Conservation (phyloP, 2,888 invertebrate genomes). For the Mimumesa dahlbomi region DNA sequence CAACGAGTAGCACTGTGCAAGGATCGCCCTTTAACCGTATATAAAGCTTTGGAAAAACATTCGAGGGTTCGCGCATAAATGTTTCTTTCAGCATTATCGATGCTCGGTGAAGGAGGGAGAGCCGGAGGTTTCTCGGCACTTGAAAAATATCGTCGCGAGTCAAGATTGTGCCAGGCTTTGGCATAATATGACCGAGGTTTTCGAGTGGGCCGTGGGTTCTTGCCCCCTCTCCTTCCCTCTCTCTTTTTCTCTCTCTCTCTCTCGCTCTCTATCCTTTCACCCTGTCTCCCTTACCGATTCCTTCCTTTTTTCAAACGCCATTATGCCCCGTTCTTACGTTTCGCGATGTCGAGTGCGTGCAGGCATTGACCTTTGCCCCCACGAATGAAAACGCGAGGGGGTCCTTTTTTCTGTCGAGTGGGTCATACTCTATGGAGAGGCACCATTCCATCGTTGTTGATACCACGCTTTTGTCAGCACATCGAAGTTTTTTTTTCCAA, state of each 20-base stretch:
- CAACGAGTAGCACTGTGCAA: constrained; percentile 38
- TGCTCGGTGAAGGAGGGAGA: constrained; percentile 61
- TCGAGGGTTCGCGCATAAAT: constrained; percentile 68
- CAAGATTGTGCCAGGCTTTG: constrained; percentile 69
- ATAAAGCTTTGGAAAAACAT: constrained; percentile 63
- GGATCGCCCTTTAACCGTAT: constrained; percentile 45
- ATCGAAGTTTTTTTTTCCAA: constrained; percentile 20
- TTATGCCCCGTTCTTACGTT: constrained; percentile 71
- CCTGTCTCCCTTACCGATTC: constrained; percentile 40
- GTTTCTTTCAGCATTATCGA: constrained; percentile 72
- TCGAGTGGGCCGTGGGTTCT: constrained; percentile 60
- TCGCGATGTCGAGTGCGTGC: constrained; percentile 72
- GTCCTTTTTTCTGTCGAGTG: constrained; percentile 62
- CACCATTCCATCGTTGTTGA: constrained; percentile 53
- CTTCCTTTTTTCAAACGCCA: constrained; percentile 61
- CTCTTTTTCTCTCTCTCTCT: constrained; percentile 3
- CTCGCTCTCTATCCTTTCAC: too few relatives aligned
- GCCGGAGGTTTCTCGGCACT: constrained; percentile 65
- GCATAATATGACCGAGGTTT: constrained; percentile 69
- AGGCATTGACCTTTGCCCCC: constrained; percentile 72
- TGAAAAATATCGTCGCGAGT: constrained; percentile 72
- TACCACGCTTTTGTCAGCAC: constrained; percentile 47
- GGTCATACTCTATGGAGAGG: constrained; percentile 61
- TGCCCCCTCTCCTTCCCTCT: constrained; percentile 45
- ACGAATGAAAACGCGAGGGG: constrained; percentile 70